Evolutionary conservation across 1,140 invertebrate species (phyloP).

Genomic region (Chymomyza costata): DNA sequence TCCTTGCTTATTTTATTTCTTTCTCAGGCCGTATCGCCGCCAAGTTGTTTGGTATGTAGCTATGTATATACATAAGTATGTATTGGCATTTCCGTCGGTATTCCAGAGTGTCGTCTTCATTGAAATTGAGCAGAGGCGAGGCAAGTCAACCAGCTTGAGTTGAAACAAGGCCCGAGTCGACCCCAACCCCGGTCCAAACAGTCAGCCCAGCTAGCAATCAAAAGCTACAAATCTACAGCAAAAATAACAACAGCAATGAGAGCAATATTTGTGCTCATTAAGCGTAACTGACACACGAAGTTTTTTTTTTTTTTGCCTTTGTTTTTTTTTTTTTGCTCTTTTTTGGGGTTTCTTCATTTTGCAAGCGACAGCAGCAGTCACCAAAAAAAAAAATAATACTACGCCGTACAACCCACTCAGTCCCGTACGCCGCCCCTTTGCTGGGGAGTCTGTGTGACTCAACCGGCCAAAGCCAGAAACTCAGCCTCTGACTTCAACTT

Average conservation of each 20-base stretch:
- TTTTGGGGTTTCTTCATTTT: conserved; percentile 67
- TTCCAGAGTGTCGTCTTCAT: conserved; percentile 45
- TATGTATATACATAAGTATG: too few relatives aligned
- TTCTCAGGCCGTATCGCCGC: conserved; percentile 27
- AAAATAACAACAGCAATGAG: conserved; percentile 48
- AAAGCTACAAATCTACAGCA: conserved; percentile 51
- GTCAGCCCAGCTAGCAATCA: conserved; percentile 46
- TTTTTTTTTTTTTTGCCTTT: conserved; percentile 30
- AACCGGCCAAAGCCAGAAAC: too few relatives aligned
- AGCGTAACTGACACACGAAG: conserved; percentile 71
- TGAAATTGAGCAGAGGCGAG: conserved; percentile 44
- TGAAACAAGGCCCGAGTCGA: conserved; percentile 14
- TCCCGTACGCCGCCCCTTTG: too few relatives aligned
- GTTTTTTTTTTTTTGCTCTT: too few relatives aligned
- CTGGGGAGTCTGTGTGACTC: conserved; percentile 9
- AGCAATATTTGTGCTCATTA: conserved; percentile 72
- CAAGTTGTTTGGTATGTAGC: too few relatives aligned
- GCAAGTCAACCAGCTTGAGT: conserved; percentile 1
- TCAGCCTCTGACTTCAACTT: conserved; percentile 10
- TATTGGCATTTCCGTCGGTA: conserved; percentile 61
- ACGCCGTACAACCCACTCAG: conserved; percentile 14
- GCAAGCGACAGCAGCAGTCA: conserved; percentile 40
- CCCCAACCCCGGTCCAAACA: conserved; percentile 3
- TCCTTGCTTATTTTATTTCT: conserved; percentile 31
- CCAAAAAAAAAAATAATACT: conserved; percentile 55